phyloP scores from a whole-genome alignment of 2,113 vertebrate genomes.

The Perognathus longimembris region DNA sequence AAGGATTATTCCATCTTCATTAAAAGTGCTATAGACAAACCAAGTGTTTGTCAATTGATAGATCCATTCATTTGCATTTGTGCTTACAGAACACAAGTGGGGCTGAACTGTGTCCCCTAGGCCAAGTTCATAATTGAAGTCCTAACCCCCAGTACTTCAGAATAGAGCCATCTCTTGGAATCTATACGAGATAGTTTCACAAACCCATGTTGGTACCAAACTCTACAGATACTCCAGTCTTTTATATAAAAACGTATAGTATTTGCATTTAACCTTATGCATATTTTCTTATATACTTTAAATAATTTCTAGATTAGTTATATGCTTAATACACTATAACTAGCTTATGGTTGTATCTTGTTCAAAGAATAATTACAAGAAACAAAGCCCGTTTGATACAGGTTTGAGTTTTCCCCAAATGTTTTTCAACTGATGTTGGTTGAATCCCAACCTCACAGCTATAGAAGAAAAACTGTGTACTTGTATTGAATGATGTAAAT shows the following conservation, averaged over 20 bases:
- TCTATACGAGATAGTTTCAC: neutral
- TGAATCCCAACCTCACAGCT: neutral
- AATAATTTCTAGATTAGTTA: neutral
- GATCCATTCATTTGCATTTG: neutral
- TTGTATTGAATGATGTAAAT: neutral
- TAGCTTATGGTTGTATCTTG: neutral
- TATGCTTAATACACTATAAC: neutral
- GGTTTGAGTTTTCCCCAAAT: neutral
- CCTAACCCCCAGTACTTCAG: neutral
- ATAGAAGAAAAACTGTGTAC: neutral
- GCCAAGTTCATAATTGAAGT: neutral
- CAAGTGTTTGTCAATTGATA: neutral
- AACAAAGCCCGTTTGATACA: neutral
- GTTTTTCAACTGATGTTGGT: neutral
- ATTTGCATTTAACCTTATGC: neutral
- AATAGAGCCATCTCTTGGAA: neutral
- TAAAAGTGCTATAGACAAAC: neutral
- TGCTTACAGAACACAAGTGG: neutral
- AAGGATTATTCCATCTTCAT: constrained; percentile 6
- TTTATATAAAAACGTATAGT: neutral
- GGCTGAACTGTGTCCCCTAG: neutral
- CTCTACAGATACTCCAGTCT: neutral
- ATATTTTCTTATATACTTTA: neutral
- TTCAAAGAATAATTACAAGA: neutral
- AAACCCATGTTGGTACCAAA: neutral